Evolutionary conservation across 2,888 invertebrate genomes (phyloP).

Genomic region (Torymus tubicola): DNA sequence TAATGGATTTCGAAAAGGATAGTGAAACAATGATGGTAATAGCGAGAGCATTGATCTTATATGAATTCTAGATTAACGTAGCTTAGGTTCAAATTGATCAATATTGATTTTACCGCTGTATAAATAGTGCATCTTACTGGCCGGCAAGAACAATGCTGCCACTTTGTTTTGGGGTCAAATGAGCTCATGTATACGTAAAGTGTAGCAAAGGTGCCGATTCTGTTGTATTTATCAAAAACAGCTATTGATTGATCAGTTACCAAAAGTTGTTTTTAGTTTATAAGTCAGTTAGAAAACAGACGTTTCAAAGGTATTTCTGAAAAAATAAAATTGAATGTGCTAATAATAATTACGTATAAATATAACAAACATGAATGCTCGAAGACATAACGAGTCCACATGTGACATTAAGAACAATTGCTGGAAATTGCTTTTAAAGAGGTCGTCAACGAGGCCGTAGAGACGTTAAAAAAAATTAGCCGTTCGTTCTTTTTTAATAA

Average conservation of each 20-base stretch:
- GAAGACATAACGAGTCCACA: slow-evolving; percentile 3
- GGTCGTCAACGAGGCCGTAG: slow-evolving; percentile 38
- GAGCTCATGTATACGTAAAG: not conserved
- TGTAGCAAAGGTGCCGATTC: not conserved
- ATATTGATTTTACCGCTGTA: slow-evolving; percentile 21
- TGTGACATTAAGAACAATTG: slow-evolving; percentile 46
- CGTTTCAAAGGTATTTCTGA: too few species aligned
- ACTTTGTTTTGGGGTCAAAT: not conserved
- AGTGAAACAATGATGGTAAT: too few species aligned
- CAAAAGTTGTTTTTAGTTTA: too few species aligned
- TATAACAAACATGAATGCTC: slow-evolving; percentile 16
- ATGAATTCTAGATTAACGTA: not conserved
- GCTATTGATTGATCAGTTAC: too few species aligned
- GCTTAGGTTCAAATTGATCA: slow-evolving; percentile 8
- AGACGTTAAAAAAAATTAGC: slow-evolving; percentile 34
- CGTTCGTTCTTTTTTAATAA: slow-evolving; percentile 36
- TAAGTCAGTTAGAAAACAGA: too few species aligned
- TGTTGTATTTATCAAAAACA: too few species aligned
- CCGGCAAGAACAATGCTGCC: not conserved
- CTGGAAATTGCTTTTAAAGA: slow-evolving; percentile 49
- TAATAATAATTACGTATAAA: not conserved
- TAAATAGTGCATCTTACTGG: slow-evolving; percentile 11
- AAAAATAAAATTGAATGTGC: too few species aligned
- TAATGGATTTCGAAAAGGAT: too few species aligned
- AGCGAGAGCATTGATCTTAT: too few species aligned